These are phyloP conservation scores for Laticauda colubrina DNA, from an alignment of 2,113 vertebrate species.

Conservation along the genomic window DNA sequence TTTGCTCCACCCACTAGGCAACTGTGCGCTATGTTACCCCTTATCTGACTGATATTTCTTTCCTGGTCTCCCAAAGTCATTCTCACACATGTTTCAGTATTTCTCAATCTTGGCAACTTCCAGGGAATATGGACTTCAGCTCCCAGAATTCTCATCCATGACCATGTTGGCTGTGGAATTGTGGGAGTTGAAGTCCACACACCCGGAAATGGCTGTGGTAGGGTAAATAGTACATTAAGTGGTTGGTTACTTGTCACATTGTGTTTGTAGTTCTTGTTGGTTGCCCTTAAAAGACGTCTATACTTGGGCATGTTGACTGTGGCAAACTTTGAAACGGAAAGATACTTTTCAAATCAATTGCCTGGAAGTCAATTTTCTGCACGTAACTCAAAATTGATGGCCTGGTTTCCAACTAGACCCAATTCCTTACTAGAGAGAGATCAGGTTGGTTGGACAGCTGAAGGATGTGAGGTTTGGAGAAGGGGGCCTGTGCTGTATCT, in stretches of 20 bases:
- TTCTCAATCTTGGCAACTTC: background rate
- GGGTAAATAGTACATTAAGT: background rate
- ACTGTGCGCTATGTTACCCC: background rate
- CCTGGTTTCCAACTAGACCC: background rate
- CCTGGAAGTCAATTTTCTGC: background rate
- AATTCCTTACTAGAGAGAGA: background rate
- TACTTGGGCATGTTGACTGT: background rate
- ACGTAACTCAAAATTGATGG: background rate
- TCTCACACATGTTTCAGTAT: background rate
- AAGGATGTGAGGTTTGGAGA: background rate
- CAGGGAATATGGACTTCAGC: background rate
- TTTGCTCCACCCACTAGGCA: background rate
- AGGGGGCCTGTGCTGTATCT: fast-evolving
- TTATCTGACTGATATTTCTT: background rate
- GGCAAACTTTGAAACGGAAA: background rate
- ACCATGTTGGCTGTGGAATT: background rate
- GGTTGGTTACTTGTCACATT: too few relatives aligned
- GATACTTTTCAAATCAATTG: background rate
- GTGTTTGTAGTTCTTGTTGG: background rate
- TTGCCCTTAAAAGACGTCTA: background rate
- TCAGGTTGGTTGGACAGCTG: background rate
- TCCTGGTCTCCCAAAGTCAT: background rate
- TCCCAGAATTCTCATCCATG: background rate
- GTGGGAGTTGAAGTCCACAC: background rate
- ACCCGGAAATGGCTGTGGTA: background rate